These are phyloP conservation scores for Drosophila pruinosa DNA, from an alignment of 1,140 invertebrate genomes.

Conservation along the genomic window DNA sequence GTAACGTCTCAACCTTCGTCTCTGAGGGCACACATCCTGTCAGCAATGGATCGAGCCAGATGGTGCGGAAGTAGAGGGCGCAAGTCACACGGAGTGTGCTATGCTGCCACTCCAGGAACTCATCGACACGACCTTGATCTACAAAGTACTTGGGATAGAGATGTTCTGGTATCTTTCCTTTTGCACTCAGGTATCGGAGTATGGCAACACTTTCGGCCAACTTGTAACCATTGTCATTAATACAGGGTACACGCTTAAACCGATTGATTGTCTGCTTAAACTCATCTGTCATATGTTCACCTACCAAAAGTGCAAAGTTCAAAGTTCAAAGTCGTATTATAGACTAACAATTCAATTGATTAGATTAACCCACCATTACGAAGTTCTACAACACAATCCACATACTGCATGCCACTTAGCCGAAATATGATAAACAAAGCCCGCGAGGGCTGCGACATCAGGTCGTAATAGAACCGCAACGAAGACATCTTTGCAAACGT, in stretches of 20 bases:
- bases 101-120: conserved; percentile 95
- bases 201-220: conserved; percentile 90
- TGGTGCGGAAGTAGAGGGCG: conserved; percentile 88
- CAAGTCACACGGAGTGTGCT: conserved; percentile 87
- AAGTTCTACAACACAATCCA: conserved; percentile 85
- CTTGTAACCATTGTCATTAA: conserved; percentile 90
- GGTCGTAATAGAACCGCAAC: conserved; percentile 88
- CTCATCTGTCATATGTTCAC: conserved; percentile 89
- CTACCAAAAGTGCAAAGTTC: conserved; percentile 83
- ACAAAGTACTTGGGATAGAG: conserved; percentile 90
- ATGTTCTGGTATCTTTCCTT: conserved; percentile 84
- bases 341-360: conserved; percentile 21
- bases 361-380: conserved; percentile 83
- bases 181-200: conserved; percentile 80
- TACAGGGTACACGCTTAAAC: conserved; percentile 89
- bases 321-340: conserved; percentile 38
- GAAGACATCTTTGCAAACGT: conserved; percentile 38
- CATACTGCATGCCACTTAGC: conserved; percentile 86
- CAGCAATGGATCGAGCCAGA: conserved; percentile 84
- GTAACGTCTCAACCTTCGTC: conserved; percentile 83
- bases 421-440: conserved; percentile 89
- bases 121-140: conserved; percentile 89
- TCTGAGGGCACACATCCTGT: conserved; percentile 83
- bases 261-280: conserved; percentile 89
- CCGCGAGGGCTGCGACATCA: conserved; percentile 90